A percentile compares a stretch with the other conserved stretches of the same genome.
Conservation (phyloP, 2,113 vertebrate genomes). For the Sebastes fasciatus region DNA sequence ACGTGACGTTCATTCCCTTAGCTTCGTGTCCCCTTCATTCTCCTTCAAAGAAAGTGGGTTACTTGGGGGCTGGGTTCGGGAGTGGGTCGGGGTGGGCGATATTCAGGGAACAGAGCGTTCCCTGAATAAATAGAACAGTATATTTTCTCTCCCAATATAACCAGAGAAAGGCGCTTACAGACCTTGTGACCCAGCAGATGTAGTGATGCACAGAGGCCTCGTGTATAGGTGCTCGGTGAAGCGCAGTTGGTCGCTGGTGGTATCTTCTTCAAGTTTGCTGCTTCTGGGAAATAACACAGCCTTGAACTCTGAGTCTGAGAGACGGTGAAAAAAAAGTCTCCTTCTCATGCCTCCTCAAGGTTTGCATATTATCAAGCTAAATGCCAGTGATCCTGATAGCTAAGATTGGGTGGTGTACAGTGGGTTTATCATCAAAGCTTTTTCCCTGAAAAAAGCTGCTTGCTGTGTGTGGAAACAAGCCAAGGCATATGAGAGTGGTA, state of each 20-base stretch:
- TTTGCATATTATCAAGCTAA: not conserved
- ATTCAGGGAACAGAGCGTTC: conserved; percentile 14
- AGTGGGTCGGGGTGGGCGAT: not conserved
- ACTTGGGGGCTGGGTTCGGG: conserved; percentile 9
- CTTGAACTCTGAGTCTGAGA: not conserved
- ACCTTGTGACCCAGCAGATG: conserved; percentile 27
- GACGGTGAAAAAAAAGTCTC: not conserved
- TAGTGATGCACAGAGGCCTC: not conserved
- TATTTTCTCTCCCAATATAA: conserved; percentile 9
- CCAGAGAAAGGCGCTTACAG: conserved; percentile 17
- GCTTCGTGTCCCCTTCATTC: conserved; percentile 19
- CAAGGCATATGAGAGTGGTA: not conserved
- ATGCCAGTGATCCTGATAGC: not conserved
- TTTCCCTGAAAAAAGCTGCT: not conserved
- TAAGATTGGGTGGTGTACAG: not conserved
- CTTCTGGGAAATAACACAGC: not conserved
- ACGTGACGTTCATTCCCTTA: conserved; percentile 8
- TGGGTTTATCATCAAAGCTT: not conserved
- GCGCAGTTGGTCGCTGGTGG: not conserved
- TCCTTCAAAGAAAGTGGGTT: conserved; percentile 47
- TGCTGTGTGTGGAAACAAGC: not conserved
- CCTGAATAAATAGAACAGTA: not conserved
- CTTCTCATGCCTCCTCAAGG: not conserved
- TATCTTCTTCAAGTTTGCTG: not conserved
- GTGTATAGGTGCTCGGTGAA: conserved; percentile 12